Evolutionary conservation across 2,113 vertebrate genomes (phyloP).

Genomic region (Sapayoa aenigma): DNA sequence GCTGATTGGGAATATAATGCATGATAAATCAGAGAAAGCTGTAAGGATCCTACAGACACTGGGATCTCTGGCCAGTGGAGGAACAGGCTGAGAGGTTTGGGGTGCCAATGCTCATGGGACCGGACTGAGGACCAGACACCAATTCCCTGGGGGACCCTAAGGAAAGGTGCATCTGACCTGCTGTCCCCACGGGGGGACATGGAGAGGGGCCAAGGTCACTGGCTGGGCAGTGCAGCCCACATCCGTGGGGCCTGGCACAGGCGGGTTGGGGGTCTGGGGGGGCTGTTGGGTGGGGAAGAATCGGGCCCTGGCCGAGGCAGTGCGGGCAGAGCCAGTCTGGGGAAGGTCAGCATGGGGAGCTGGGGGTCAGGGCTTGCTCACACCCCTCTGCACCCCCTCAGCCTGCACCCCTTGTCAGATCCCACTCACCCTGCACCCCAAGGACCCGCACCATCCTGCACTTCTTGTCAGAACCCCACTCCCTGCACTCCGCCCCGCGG

Average conservation of each 20-base stretch:
- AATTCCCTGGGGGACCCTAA: fast-evolving
- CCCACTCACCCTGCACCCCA: too few species aligned
- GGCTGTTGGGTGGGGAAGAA: not conserved
- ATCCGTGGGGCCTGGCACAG: not conserved
- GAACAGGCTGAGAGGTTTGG: not conserved
- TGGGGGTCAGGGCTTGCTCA: too few species aligned
- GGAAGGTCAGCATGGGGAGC: not conserved
- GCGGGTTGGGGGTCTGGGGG: too few species aligned
- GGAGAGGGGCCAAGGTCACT: not conserved
- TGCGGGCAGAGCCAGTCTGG: not conserved
- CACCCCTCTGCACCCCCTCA: not conserved
- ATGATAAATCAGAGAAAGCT: not conserved
- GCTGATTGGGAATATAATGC: fast-evolving
- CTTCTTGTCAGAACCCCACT: not conserved
- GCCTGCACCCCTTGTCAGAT: not conserved
- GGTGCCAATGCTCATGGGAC: not conserved
- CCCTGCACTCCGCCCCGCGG: too few species aligned
- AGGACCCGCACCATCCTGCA: not conserved
- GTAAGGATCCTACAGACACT: too few species aligned
- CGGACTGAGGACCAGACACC: fast-evolving
- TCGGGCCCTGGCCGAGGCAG: not conserved
- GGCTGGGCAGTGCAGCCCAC: not conserved
- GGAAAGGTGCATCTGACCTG: not conserved
- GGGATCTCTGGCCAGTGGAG: not conserved
- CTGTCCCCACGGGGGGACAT: fast-evolving